Conservation (phyloP, 2,113 vertebrate species). For the Coptodon rendalli region DNA sequence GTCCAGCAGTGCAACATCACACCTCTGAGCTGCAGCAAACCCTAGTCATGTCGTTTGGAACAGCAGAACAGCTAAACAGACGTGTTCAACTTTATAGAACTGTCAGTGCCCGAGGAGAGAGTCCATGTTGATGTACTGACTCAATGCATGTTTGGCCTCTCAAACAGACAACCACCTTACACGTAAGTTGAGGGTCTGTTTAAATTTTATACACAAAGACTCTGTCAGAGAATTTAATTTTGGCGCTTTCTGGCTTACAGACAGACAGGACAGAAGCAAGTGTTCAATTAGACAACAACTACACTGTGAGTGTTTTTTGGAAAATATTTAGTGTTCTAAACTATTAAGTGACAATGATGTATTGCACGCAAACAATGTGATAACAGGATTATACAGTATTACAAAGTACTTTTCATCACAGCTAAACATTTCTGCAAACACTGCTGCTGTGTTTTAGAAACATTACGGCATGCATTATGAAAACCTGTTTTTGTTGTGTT, state of each 20-base stretch:
- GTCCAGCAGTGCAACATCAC: conserved; percentile 20
- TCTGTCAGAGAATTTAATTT: not conserved
- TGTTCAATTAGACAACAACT: not conserved
- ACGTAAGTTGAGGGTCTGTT: not conserved
- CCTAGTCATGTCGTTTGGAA: not conserved
- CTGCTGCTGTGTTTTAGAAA: not conserved
- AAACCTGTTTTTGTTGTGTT: not conserved
- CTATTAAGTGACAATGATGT: not conserved
- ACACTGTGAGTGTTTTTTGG: not conserved
- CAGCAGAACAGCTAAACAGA: not conserved
- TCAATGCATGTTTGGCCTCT: not conserved
- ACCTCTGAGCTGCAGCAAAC: not conserved
- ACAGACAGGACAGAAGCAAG: not conserved
- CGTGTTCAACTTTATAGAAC: not conserved
- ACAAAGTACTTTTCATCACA: not conserved
- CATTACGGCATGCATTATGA: not conserved
- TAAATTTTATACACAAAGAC: not conserved
- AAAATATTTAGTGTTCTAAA: not conserved
- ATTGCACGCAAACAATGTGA: not conserved
- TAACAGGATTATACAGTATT: not conserved
- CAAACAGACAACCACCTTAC: not conserved
- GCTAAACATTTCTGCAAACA: not conserved
- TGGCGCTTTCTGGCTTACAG: not conserved
- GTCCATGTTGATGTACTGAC: not conserved
- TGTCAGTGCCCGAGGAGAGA: not conserved